These are phyloP conservation scores for Alouatta palliata DNA, from an alignment of 2,113 vertebrate species.

Conservation along the genomic window DNA sequence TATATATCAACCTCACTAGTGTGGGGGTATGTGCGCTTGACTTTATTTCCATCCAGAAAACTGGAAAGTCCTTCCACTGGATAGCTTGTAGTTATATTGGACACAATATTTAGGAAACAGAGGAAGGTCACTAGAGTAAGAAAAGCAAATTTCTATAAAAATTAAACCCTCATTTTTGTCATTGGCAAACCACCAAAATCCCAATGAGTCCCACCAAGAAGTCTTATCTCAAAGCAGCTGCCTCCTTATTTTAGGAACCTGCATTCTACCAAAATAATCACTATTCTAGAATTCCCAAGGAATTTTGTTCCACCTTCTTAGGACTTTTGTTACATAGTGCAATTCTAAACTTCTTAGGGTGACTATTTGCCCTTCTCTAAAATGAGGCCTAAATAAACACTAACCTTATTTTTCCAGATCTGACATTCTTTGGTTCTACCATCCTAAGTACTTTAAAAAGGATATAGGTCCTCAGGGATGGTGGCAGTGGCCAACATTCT, in stretches of 20 bases:
- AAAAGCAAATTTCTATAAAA: neutral
- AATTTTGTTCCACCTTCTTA: neutral
- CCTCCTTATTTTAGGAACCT: neutral
- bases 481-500: neutral
- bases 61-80: neutral
- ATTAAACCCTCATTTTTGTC: neutral
- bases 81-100: neutral
- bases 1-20: neutral
- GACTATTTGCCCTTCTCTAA: neutral
- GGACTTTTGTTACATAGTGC: neutral
- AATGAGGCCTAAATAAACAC: neutral
- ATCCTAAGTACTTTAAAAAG: neutral
- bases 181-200: neutral
- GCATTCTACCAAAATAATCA: neutral
- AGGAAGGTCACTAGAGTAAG: neutral
- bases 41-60: neutral
- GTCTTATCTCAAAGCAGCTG: neutral
- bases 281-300: neutral
- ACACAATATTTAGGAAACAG: neutral
- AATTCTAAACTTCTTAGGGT: neutral
- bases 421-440: neutral
- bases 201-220: neutral
- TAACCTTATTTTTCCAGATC: neutral
- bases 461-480: neutral
- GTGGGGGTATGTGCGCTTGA: neutral